Base-by-base conservation (phyloP, 2,113 vertebrate genomes). In the Bubo scandiacus region DNA sequence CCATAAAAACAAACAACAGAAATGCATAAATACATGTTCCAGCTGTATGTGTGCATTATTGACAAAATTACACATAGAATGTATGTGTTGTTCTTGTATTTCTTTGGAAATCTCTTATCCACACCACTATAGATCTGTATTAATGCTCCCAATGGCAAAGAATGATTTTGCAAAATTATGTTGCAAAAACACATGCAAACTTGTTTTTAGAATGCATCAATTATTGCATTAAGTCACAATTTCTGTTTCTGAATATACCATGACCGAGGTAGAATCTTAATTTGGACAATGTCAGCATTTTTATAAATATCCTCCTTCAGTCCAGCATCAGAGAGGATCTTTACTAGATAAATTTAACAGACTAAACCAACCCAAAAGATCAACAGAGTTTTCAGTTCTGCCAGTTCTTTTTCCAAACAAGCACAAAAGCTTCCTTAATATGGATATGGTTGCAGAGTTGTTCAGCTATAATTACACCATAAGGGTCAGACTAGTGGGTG, bases 41-140 rank as follows among this genome's bases (percentile, higher is more conserved):
- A 85, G 15, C 62, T 91, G 7, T 30, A 52, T 66, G 51, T 90
- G 79, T 86, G 79, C 51, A 82, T 96, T 95, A 90, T 81, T 94
- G 88, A 74, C 51, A 85, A 54, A 95, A 27, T 45, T 22, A 72
- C 21, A 42, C 7, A n/a, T 3, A 23, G 6, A 32, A 26, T 25
- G 2, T 38, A 40, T 40, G 9, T 36, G 15, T 45, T 30, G 4
- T 26, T 68, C 40, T 43, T 52, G 5, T 30, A 22, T 34, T 83
- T 66, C 12, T 84, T 36, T 32, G 27, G 16, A 83, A 66, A 52
- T 54, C 11, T 59, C 11, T 66, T 63, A 58, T 9, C 29, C 9
- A 17, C 4, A 32, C 5, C 22, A 21, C 8, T 38, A 19, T 8
- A 49, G 27, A 43, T 43, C 15, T 51, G 2, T 36, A 55, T 30